Base-by-base conservation (phyloP, 2,888 invertebrate species). In the Diadegma fenestrale region DNA sequence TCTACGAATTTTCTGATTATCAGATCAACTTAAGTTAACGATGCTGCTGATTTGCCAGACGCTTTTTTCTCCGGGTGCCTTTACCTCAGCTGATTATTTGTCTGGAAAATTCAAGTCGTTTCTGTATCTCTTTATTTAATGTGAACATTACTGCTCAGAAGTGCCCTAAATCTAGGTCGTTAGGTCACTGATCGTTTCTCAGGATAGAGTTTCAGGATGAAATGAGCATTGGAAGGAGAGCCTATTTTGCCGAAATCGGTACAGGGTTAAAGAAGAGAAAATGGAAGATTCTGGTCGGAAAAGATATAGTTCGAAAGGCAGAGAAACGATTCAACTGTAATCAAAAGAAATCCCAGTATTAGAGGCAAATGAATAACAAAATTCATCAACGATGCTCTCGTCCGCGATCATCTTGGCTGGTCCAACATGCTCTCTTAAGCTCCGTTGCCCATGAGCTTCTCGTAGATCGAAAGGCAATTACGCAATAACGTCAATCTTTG, bases 111-210 rank as follows among this genome's bases (percentile, higher is more conserved):
- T 26, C 30, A 66, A 37, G 51, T 66, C 14, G n/a, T 5, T 26
- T 14, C 12, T 14, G 14, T 58, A 58, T 26, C 77, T 26, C 54
- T 33, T 66, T 30, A 41, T 68, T 22, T 30, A 33, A 37, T 51
- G 26, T 37, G n/a, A 14, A 17, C 0, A 17, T 26, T 58, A 37
- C 80, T 78, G 51, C 76, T 72, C 61, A 72, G 61, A 72, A 71
- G n/a, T 77, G 80, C 68, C 63, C 58, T 79, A 76, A 84, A 81
- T 84, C 84, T 73, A 58, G 75, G 75, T 69, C 79, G 79, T 86
- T 86, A 84, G 77, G 66, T 86, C 81, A 79, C 84, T 84, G 83
- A 84, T 81, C 81, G 75, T 75, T 66, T 61, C 48, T 63, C 64
- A 43, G 45, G 41, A 8, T 33, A 45, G 12, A 66, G 22, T 22